Evolutionary conservation across 2,113 vertebrate species (phyloP), one percentile per base, ranked within the genome.

Genomic region (Acinonyx jubatus): DNA sequence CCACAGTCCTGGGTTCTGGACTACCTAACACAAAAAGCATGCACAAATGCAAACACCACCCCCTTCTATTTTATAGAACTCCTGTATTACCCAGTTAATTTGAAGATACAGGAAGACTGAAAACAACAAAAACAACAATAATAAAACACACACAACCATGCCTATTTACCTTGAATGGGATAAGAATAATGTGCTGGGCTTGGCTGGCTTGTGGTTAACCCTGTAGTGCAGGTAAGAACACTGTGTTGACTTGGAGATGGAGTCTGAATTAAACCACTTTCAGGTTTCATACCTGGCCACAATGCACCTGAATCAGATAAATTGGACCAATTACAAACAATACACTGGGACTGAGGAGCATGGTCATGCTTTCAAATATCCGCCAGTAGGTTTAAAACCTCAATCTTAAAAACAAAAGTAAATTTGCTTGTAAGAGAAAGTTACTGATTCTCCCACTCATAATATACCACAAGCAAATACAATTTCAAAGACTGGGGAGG

Each of bases 281-380:
- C 99, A 98, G 99, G 99, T 99, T 99, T 99, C 98, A 99, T 99
- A 99, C 99, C 99, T 98, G 99, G 99, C 99, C 99, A 99, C 99
- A 99, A 99, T 99, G 99, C 99, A 99, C 99, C 99, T 99, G 98
- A 98, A 99, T 99, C 98, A 97, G 99, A 99, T 99, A 99, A 99
- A 99, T 99, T 97, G 98, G 98, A 99, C 98, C 98, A 98, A 98
- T 99, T 99, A 99, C 92, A 99, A 98, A 99, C 98, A 98, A 98
- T 96, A 98, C 88, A 98, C 96, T 95, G 97, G 98, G 98, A 98
- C 95, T 97, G 97, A 98, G 97, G 27, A 98, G 98, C 97, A 98
- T 73, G 95, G 76, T 97, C 98, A 98, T 94, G 97, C 97, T 98
- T 97, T 98, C 89, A 97, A 97, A 76, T 88, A 97, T 94, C 84